Evolutionary conservation across 1,140 invertebrate genomes (phyloP).

Genomic region (Augochlora pura): DNA sequence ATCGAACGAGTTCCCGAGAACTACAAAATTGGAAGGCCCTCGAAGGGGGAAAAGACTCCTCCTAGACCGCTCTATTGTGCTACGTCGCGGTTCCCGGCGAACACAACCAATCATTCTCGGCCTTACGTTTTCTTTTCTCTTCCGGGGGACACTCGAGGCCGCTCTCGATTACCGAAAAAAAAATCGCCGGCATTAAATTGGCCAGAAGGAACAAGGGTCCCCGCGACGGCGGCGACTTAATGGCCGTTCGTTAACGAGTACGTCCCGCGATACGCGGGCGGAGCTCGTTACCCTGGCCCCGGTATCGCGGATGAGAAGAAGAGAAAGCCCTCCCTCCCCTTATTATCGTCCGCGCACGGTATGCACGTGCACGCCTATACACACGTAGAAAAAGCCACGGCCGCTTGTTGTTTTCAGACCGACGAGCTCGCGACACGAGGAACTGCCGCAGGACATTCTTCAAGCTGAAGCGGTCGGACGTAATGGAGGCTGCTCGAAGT

Average conservation of each 20-base stretch:
- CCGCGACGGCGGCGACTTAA: slow-evolving; percentile 11
- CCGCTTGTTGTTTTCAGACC: slow-evolving; percentile 69
- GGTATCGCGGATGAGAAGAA: not conserved
- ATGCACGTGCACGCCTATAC: not conserved
- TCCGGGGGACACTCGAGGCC: not conserved
- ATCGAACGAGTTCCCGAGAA: no score
- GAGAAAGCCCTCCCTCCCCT: slow-evolving; percentile 16
- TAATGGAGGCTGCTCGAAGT: slow-evolving; percentile 75
- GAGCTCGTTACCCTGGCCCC: slow-evolving; percentile 9
- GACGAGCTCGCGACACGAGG: slow-evolving; percentile 72
- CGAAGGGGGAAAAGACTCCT: no score
- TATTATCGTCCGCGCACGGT: slow-evolving; percentile 31
- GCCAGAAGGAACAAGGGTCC: not conserved
- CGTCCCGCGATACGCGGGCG: not conserved
- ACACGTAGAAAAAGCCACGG: no score
- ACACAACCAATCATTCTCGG: no score
- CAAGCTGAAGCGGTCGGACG: slow-evolving; percentile 75
- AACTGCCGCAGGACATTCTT: slow-evolving; percentile 72
- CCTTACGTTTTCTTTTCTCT: no score
- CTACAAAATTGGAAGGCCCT: no score
- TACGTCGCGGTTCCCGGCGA: no score
- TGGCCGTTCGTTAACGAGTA: slow-evolving; percentile 31
- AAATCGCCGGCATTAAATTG: slow-evolving; percentile 9
- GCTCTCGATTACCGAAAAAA: not conserved
- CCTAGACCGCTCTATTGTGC: no score